Base-by-base conservation (phyloP, 2,113 vertebrate species). In the Choloepus hoffmanni region DNA sequence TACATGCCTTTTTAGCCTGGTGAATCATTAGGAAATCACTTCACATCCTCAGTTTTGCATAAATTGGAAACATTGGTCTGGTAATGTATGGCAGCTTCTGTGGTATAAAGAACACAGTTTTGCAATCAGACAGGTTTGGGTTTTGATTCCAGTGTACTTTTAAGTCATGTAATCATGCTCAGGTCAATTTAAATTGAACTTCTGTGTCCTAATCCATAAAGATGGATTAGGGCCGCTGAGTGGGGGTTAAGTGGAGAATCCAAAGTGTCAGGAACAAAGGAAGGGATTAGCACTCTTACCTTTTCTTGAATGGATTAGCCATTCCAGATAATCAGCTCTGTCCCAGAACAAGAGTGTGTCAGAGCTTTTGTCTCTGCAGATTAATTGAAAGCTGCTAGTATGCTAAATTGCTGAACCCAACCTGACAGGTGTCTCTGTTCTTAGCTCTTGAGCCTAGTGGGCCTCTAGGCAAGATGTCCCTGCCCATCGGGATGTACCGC, bases 401-500 rank as follows among this genome's bases (percentile, higher is more conserved):
- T 48, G 68, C 74, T 58, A n/a, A 40, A 24, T 67, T 72, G 78
- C 58, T 55, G 33, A 60, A 48, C 77, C 62, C 21, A 1, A 67
- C 65, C 77, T 98, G 90, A 97, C 95, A 60, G 85, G 77, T 95
- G 50, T 98, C 97, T 99, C 89, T 98, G 91, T 98, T 94, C 97
- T 94, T 97, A 99, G 99, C 98, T 93, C 98, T 99, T 97, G 98
- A 98, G 98, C 98, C 97, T 88, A 94, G 98, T 30, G 97, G 98
- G 83, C 95, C 98, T 70, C 97, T 99, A 48, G 97, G 91, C n/a
- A 98, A 98, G 96, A 98, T 99, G 93, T 99, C 99, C 53, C 98
- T 98, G 97, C 99, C 99, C 7, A 89, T 99, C 33, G 98, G 98
- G 88, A 98, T 99, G 92, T 97, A 95, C 16, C 98, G 99, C 26